Percentiles rank a stretch among this genome's conserved stretches.
Conservation (phyloP, 2,113 vertebrate species). For the Cariama cristata region DNA sequence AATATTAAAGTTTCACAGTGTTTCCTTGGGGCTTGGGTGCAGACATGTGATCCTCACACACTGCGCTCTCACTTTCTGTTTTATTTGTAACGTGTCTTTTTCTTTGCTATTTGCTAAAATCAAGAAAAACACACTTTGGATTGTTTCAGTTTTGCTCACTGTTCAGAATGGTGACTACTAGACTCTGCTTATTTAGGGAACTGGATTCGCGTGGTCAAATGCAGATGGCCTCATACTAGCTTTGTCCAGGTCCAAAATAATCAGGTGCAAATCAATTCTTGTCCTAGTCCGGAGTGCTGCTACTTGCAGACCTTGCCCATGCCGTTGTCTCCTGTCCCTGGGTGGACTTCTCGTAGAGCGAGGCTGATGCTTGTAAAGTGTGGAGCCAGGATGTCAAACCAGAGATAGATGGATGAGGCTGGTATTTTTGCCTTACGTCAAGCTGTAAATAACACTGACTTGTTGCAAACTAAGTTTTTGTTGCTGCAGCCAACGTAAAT, state of each 20-base stretch:
- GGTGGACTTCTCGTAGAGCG: rapidly evolving
- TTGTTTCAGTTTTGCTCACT: background rate
- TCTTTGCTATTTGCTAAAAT: background rate
- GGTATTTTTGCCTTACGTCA: background rate
- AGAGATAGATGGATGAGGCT: rapidly evolving
- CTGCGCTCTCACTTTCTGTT: background rate
- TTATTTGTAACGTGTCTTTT: background rate
- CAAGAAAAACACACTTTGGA: background rate
- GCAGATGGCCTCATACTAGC: background rate
- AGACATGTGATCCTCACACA: background rate
- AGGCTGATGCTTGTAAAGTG: background rate
- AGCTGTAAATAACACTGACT: background rate
- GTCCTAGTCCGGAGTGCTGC: background rate
- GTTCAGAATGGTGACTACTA: background rate
- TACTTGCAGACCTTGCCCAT: background rate
- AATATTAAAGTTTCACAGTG: background rate
- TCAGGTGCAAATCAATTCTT: background rate
- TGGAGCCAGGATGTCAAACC: background rate
- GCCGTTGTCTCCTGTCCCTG: background rate
- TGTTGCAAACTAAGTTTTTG: background rate
- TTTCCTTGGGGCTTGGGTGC: background rate
- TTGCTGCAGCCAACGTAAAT: background rate
- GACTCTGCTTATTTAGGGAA: background rate
- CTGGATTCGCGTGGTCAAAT: rapidly evolving
- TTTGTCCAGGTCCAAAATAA: background rate